Conservation (phyloP, 35 echinoderm and acorn worm genomes). For the Stichopus chloronotus region DNA sequence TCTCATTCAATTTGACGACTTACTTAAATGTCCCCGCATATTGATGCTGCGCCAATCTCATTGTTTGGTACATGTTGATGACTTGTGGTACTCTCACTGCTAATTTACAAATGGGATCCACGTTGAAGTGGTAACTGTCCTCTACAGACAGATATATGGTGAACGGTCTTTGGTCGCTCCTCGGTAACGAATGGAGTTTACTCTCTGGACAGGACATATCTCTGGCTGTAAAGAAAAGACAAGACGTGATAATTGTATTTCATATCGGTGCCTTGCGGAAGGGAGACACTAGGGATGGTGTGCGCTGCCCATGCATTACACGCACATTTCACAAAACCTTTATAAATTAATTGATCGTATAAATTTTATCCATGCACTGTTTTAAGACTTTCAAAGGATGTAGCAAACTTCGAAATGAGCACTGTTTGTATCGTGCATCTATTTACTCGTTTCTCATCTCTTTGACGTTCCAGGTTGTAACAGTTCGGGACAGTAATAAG, state of each 20-base stretch:
- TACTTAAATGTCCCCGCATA: not conserved
- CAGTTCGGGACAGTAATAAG: no score
- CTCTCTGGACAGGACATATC: conserved; percentile 9
- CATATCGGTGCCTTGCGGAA: no score
- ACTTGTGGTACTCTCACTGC: not conserved
- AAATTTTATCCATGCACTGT: no score
- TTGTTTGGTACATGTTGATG: conserved; percentile 12
- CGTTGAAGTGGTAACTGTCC: not conserved
- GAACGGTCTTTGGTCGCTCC: not conserved
- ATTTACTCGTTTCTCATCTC: no score
- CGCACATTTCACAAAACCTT: no score
- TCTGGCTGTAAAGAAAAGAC: not conserved
- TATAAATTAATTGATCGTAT: no score
- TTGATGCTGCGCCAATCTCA: not conserved
- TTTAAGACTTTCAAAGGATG: no score
- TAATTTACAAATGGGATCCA: not conserved
- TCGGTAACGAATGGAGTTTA: conserved; percentile 3
- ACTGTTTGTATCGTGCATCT: no score
- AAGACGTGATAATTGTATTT: not conserved
- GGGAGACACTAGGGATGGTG: not conserved
- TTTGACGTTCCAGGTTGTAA: no score
- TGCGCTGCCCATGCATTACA: no score
- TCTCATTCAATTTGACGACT: not conserved
- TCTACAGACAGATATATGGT: not conserved
- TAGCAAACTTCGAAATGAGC: no score